Conservation (phyloP, 2,113 vertebrate species). For the Tinamus guttatus region DNA sequence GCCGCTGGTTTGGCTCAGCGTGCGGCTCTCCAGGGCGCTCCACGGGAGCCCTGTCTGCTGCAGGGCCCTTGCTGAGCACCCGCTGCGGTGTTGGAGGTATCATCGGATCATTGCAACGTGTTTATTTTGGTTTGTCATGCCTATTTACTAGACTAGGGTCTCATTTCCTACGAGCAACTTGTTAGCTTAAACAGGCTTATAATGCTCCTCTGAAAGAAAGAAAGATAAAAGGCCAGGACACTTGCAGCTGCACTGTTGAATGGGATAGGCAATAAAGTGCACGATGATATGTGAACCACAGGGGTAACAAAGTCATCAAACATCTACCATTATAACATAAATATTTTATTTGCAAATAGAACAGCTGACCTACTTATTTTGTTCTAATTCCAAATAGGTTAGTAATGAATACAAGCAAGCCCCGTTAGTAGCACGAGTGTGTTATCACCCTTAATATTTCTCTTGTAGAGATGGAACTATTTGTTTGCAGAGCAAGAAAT, state of each 20-base stretch:
- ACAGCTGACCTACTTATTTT: neutral
- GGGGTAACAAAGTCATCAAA: neutral
- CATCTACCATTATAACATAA: neutral
- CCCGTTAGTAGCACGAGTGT: neutral
- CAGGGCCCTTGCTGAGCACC: neutral
- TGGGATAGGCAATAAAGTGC: neutral
- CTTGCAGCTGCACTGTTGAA: neutral
- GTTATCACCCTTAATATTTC: neutral
- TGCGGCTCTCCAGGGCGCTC: neutral
- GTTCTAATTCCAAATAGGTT: neutral
- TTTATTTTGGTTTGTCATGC: neutral
- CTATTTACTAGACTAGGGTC: neutral
- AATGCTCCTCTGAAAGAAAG: neutral
- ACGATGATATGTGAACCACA: neutral
- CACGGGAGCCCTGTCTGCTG: neutral
- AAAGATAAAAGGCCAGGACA: neutral
- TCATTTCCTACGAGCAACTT: neutral
- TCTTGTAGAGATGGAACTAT: neutral
- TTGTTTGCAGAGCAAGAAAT: neutral
- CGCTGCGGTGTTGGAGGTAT: neutral
- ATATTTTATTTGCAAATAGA: neutral
- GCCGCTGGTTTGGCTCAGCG: neutral
- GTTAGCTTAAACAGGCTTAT: slow-evolving; percentile 3
- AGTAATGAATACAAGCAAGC: slow-evolving; percentile 16
- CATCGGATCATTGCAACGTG: neutral